Percentiles rank a stretch among this genome's conserved stretches.
phyloP scores from a whole-genome alignment of 2,797 vertebrate genomes.

The Poecilia velifera region DNA sequence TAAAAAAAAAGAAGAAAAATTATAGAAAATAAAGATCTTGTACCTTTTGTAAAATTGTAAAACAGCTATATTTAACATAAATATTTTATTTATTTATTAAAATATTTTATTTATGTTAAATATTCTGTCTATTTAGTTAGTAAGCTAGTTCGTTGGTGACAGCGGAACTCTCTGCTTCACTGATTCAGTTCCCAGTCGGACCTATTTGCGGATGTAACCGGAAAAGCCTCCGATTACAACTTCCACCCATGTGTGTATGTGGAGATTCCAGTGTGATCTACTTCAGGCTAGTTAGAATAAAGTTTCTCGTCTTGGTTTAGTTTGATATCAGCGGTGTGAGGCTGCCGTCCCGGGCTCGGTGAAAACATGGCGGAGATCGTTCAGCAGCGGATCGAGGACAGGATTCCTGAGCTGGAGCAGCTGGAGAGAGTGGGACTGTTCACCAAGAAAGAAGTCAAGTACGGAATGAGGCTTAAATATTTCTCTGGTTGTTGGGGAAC shows the following conservation, averaged over 20 bases:
- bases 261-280: fast-evolving
- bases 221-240: slow-evolving; percentile 62
- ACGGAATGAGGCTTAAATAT: slow-evolving; percentile 41
- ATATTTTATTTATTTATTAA: too few relatives aligned
- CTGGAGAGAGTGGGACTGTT: slow-evolving; percentile 93
- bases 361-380: slow-evolving; percentile 90
- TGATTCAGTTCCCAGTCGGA: slow-evolving; percentile 62
- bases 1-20: too few relatives aligned
- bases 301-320: background rate
- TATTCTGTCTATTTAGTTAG: too few relatives aligned
- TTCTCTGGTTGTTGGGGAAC: background rate
- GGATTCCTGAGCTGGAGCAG: slow-evolving; percentile 91
- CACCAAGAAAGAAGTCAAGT: slow-evolving; percentile 89
- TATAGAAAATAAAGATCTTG: too few relatives aligned
- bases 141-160: too few relatives aligned
- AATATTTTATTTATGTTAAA: too few relatives aligned
- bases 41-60: too few relatives aligned
- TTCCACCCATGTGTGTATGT: slow-evolving; percentile 75
- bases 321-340: background rate
- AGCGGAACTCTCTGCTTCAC: background rate
- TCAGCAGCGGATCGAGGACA: slow-evolving; percentile 90
- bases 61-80: too few relatives aligned
- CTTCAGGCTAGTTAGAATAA: fast-evolving
- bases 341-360: too few relatives aligned
- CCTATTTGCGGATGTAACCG: slow-evolving; percentile 62